Evolutionary conservation across 2,797 vertebrate genomes (phyloP).

Genomic region (Pachyuromys duprasi): DNA sequence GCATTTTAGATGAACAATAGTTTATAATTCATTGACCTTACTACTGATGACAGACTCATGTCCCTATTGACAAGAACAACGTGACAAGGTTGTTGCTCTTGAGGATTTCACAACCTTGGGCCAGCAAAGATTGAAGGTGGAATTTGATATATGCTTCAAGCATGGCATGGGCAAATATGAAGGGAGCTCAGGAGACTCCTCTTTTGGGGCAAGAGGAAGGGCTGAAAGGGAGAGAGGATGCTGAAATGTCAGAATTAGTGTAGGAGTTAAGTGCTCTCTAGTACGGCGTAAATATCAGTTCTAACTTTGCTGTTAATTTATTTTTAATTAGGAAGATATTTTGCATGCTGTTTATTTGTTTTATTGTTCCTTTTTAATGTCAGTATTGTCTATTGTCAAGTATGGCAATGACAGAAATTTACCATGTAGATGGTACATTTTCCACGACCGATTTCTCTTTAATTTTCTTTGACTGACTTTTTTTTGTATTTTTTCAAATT

Average conservation of each 20-base stretch:
- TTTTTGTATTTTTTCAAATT: too few relatives aligned
- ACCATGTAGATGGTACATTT: background rate
- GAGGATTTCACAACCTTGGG: background rate
- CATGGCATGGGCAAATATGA: background rate
- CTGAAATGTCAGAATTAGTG: background rate
- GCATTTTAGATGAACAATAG: background rate
- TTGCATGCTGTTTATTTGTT: background rate
- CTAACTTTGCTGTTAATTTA: background rate
- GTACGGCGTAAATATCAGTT: background rate
- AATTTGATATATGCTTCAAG: background rate
- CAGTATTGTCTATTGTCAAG: background rate
- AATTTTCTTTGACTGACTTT: too few relatives aligned
- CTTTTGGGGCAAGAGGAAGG: background rate
- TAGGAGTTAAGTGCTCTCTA: background rate
- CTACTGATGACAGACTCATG: background rate
- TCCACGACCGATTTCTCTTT: background rate
- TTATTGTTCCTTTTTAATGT: background rate
- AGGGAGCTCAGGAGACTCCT: background rate
- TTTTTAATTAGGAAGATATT: background rate
- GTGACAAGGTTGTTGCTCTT: background rate
- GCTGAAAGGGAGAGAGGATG: background rate
- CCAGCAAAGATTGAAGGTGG: background rate
- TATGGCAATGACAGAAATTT: background rate
- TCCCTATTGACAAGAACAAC: background rate
- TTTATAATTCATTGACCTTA: background rate